Percentiles rank a stretch among this genome's conserved stretches.
Conservation (phyloP, 1,140 invertebrate species). For the Linepithema humile region DNA sequence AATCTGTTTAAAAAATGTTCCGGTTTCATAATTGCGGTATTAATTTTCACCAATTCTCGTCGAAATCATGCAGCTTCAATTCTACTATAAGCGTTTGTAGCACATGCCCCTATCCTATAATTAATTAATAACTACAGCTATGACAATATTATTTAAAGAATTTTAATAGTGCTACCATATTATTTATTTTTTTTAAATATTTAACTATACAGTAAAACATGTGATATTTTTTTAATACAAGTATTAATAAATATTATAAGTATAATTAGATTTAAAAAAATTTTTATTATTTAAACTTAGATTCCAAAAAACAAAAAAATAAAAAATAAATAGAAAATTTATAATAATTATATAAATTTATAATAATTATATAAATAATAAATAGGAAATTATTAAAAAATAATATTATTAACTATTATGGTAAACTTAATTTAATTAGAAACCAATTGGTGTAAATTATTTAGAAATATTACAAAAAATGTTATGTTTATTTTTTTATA, state of each 20-base stretch:
- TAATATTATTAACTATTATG: not conserved
- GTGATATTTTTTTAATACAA: not conserved
- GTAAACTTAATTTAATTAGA: not conserved
- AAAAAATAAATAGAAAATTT: too few relatives aligned
- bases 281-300: too few relatives aligned
- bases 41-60: not conserved
- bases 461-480: not conserved
- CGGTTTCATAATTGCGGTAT: not conserved
- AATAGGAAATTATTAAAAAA: too few relatives aligned
- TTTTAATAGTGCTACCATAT: not conserved
- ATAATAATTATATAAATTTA: too few relatives aligned
- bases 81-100: not conserved
- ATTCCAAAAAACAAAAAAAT: too few relatives aligned
- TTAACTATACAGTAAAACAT: too few relatives aligned
- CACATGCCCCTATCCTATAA: not conserved
- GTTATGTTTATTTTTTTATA: not conserved
- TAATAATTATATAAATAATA: too few relatives aligned
- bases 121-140: not conserved
- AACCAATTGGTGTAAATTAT: not conserved
- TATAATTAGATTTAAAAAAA: too few relatives aligned
- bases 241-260: too few relatives aligned
- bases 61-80: not conserved
- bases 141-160: not conserved
- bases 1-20: constrained; percentile 7
- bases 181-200: too few relatives aligned